phyloP scores from a whole-genome alignment of 1,140 invertebrate species.

The Achroia grisella region DNA sequence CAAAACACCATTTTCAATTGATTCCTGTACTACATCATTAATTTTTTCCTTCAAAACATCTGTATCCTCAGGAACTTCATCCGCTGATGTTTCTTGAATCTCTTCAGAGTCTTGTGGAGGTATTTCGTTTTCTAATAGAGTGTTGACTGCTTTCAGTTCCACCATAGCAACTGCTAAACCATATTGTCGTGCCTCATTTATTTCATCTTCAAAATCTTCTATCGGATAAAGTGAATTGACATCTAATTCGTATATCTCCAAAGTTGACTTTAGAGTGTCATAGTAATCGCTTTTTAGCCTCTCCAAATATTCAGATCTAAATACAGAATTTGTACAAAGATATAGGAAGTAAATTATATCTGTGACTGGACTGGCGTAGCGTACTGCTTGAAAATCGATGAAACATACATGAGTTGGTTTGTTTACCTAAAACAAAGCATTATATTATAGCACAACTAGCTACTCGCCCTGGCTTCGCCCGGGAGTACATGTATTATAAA shows the following conservation, averaged over 20 bases:
- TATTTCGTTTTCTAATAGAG: slow-evolving; percentile 26
- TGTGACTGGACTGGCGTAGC: slow-evolving; percentile 41
- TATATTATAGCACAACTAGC: too few species aligned
- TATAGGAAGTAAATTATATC: slow-evolving; percentile 53
- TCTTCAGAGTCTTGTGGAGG: slow-evolving; percentile 15
- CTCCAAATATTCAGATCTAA: slow-evolving; percentile 42
- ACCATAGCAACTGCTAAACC: slow-evolving; percentile 43
- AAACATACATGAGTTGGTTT: slow-evolving; percentile 37
- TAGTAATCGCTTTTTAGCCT: slow-evolving; percentile 36
- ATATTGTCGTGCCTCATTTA: slow-evolving; percentile 32
- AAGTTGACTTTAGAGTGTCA: slow-evolving; percentile 33
- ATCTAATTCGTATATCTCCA: slow-evolving; percentile 35
- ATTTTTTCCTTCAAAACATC: slow-evolving; percentile 31
- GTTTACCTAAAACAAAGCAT: slow-evolving; percentile 34
- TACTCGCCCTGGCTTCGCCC: too few species aligned
- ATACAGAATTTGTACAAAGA: slow-evolving; percentile 46
- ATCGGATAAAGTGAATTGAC: slow-evolving; percentile 28
- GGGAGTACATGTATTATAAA: too few species aligned
- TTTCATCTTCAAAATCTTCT: slow-evolving; percentile 34
- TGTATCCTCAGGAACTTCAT: slow-evolving; percentile 10
- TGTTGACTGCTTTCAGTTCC: slow-evolving; percentile 42
- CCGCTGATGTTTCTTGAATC: slow-evolving; percentile 10
- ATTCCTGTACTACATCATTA: slow-evolving; percentile 51
- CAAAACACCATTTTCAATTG: slow-evolving; percentile 36
- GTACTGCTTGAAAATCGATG: slow-evolving; percentile 55